These are phyloP conservation scores for Macrochelys suwanniensis DNA, from an alignment of 2,797 vertebrate genomes.

Conservation along the genomic window DNA sequence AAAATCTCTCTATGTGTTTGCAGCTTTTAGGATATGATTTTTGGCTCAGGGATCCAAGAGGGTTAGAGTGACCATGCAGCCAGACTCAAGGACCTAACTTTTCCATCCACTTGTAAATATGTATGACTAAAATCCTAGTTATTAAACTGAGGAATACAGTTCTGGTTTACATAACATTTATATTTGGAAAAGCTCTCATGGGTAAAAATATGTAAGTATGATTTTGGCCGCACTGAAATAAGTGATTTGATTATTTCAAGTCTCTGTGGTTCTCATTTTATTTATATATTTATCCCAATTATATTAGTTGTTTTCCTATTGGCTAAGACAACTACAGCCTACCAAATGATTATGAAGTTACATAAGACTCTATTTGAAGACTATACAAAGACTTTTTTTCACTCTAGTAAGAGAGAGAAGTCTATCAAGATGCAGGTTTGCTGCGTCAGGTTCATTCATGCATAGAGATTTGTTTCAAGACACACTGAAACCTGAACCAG, in stretches of 20 bases:
- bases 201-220: slow-evolving; percentile 44
- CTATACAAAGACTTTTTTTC: slow-evolving; percentile 62
- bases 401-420: slow-evolving; percentile 46
- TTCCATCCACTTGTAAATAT: slow-evolving; percentile 22
- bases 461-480: slow-evolving; percentile 49
- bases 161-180: slow-evolving; percentile 33
- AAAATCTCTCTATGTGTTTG: slow-evolving; percentile 7
- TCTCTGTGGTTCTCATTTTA: slow-evolving; percentile 67
- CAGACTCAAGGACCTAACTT: slow-evolving; percentile 38
- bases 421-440: slow-evolving; percentile 40
- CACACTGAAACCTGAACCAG: slow-evolving; percentile 2
- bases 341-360: slow-evolving; percentile 66
- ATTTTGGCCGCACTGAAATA: slow-evolving; percentile 57
- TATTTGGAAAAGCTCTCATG: slow-evolving; percentile 23
- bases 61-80: not conserved
- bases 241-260: slow-evolving; percentile 54
- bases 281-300: slow-evolving; percentile 63
- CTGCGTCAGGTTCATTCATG: slow-evolving; percentile 28
- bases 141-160: not conserved
- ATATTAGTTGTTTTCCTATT: slow-evolving; percentile 53
- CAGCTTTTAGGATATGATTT: slow-evolving; percentile 13
- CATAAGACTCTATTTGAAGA: slow-evolving; percentile 54
- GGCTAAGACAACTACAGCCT: slow-evolving; percentile 62
- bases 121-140: not conserved
- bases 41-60: slow-evolving; percentile 23